Evolutionary conservation across 2,888 invertebrate genomes (phyloP).

Genomic region (Apamea epomidion): DNA sequence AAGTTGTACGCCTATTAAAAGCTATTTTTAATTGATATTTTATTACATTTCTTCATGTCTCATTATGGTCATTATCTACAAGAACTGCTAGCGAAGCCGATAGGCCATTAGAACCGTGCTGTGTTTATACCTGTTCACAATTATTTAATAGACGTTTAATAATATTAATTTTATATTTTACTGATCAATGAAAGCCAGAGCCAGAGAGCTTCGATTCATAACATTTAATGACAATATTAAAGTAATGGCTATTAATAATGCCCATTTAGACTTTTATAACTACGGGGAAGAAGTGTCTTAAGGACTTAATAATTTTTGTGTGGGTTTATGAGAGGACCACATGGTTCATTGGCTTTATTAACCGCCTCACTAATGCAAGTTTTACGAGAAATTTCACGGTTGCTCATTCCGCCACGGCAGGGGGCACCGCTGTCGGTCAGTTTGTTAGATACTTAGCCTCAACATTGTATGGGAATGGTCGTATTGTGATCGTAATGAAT

Average conservation of each 20-base stretch:
- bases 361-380: constrained; percentile 86
- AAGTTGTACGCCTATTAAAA: constrained; percentile 26
- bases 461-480: constrained; percentile 57
- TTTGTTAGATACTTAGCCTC: constrained; percentile 43
- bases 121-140: constrained; percentile 58
- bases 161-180: constrained; percentile 55
- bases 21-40: constrained; percentile 27
- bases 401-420: constrained; percentile 83
- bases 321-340: constrained; percentile 84
- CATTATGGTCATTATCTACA: constrained; percentile 28
- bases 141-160: constrained; percentile 58
- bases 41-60: constrained; percentile 31
- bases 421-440: constrained; percentile 70
- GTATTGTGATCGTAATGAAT: constrained; percentile 62
- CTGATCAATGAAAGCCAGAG: constrained; percentile 56
- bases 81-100: constrained; percentile 20
- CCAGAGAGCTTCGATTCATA: constrained; percentile 62
- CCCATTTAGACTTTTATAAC: constrained; percentile 82
- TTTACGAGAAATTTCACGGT: constrained; percentile 89
- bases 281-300: constrained; percentile 71
- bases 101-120: constrained; percentile 29
- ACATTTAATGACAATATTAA: constrained; percentile 76
- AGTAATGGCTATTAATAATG: constrained; percentile 80
- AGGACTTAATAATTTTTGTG: constrained; percentile 77
- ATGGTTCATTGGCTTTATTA: constrained; percentile 83